Conservation (phyloP, 2,113 vertebrate species). For the Scortum barcoo region DNA sequence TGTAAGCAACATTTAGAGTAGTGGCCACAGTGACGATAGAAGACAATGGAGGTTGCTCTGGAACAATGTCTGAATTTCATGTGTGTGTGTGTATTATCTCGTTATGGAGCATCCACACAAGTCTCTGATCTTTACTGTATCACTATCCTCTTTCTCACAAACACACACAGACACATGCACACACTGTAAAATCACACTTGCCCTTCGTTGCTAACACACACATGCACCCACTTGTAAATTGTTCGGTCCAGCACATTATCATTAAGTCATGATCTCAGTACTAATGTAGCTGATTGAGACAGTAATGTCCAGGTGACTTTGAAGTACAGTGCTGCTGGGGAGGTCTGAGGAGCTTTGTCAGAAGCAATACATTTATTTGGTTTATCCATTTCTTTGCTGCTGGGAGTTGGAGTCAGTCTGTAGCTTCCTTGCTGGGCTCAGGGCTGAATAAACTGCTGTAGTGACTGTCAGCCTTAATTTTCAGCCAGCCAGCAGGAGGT, state of each 20-base stretch:
- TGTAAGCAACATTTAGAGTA: too few relatives aligned
- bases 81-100: not conserved
- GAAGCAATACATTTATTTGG: not conserved
- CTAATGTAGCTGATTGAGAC: too few relatives aligned
- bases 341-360: not conserved
- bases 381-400: not conserved
- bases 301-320: not conserved
- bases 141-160: not conserved
- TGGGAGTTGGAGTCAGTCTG: conserved; percentile 72
- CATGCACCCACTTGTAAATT: not conserved
- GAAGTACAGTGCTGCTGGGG: not conserved
- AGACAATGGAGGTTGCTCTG: too few relatives aligned
- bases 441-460: conserved; percentile 1
- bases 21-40: too few relatives aligned
- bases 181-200: not conserved
- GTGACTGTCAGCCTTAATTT: conserved; percentile 61
- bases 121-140: not conserved
- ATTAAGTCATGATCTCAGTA: not conserved
- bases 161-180: not conserved
- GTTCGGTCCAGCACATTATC: not conserved
- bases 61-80: too few relatives aligned
- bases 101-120: not conserved
- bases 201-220: not conserved
- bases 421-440: conserved; percentile 14
- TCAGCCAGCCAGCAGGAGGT: conserved; percentile 40